A percentile compares a stretch with the other conserved stretches of the same genome.
These are phyloP conservation scores for Cherax quadricarinatus DNA, from an alignment of 1,140 invertebrate genomes.

Conservation along the genomic window DNA sequence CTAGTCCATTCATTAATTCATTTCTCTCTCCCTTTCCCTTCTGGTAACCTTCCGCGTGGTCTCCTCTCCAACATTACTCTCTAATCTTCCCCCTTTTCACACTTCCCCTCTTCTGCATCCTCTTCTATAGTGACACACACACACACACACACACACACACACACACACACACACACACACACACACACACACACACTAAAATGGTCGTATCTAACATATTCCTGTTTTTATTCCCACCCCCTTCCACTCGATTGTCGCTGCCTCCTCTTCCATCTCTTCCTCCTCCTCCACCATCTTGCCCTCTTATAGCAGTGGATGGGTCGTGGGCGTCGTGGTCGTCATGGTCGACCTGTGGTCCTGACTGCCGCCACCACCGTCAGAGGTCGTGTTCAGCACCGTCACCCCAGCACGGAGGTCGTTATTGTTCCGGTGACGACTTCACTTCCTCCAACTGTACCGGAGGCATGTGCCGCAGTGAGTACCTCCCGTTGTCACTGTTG, in stretches of 20 bases:
- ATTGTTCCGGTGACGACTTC: slow-evolving; percentile 76
- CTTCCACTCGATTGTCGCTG: background rate
- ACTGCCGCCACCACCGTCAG: slow-evolving; percentile 79
- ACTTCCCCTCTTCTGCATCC: too few species aligned
- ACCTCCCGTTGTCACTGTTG: background rate
- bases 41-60: too few species aligned
- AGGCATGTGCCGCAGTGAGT: slow-evolving; percentile 59
- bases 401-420: slow-evolving; percentile 76
- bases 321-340: slow-evolving; percentile 77
- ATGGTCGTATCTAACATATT: background rate
- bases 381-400: slow-evolving; percentile 76
- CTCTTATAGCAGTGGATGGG: slow-evolving; percentile 74
- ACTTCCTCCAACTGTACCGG: slow-evolving; percentile 44
- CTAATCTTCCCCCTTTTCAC: too few species aligned
- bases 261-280: background rate
- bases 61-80: too few species aligned
- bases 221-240: background rate
- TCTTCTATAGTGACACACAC: background rate
- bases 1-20: too few species aligned
- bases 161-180: background rate
- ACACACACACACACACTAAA: background rate
- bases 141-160: background rate
- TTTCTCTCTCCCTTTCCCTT: too few species aligned
- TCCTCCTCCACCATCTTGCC: background rate
- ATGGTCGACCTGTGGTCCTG: slow-evolving; percentile 77